phyloP scores from a whole-genome alignment of 92 coral and sea anemone species.

The Epizoanthus scotinus region DNA sequence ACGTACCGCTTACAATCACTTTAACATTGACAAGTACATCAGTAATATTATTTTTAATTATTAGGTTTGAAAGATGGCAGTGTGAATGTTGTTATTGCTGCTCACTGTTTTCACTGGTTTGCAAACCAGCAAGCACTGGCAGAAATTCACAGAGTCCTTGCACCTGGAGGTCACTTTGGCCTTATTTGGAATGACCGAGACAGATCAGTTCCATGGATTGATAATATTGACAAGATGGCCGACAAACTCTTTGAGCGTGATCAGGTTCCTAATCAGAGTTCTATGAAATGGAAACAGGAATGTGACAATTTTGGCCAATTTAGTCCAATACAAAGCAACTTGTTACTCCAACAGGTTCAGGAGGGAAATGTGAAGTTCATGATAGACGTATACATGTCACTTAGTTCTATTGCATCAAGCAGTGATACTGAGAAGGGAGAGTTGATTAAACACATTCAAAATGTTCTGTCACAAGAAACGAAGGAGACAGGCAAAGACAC shows the following conservation, averaged over 20 bases:
- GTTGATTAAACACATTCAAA: not conserved
- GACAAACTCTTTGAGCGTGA: slow-evolving; percentile 5
- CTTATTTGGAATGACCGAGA: slow-evolving; percentile 35
- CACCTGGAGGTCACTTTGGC: slow-evolving; percentile 58
- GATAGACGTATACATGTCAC: slow-evolving; percentile 4
- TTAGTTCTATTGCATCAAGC: slow-evolving; percentile 25
- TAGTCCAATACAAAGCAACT: slow-evolving; percentile 20
- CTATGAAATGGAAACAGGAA: slow-evolving; percentile 15
- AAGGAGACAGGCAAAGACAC: slow-evolving; percentile 3
- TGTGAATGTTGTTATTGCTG: slow-evolving; percentile 59
- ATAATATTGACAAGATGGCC: slow-evolving; percentile 23
- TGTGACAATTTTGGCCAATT: slow-evolving; percentile 16
- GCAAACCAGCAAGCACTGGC: slow-evolving; percentile 45
- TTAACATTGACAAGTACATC: too few relatives aligned
- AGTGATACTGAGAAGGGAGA: slow-evolving; percentile 10
- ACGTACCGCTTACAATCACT: too few relatives aligned
- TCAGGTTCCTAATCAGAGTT: not conserved
- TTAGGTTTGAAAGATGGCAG: slow-evolving; percentile 50
- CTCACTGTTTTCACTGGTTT: slow-evolving; percentile 66
- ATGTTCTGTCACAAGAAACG: not conserved
- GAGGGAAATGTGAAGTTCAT: slow-evolving; percentile 22
- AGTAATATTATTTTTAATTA: not conserved
- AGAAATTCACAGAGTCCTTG: slow-evolving; percentile 57
- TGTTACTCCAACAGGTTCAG: not conserved
- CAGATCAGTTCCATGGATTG: slow-evolving; percentile 27